phyloP scores from a whole-genome alignment of 2,888 invertebrate genomes.

The Clusia tigrina region DNA sequence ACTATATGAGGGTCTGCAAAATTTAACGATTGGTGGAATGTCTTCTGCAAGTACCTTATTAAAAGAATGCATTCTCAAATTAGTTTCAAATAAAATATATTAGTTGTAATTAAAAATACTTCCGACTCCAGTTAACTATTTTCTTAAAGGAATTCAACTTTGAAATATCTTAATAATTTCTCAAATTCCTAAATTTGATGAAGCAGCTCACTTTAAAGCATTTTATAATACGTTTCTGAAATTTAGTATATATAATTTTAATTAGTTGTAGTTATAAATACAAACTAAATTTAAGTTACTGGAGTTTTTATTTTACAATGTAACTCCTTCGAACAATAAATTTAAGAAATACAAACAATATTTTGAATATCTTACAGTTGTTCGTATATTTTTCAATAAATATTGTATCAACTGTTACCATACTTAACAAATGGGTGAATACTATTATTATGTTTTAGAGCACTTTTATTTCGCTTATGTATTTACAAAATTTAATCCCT shows the following conservation, averaged over 20 bases:
- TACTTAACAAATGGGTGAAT: too few species aligned
- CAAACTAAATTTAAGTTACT: not conserved
- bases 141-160: too few species aligned
- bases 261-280: not conserved
- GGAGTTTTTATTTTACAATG: not conserved
- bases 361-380: too few species aligned
- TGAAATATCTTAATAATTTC: too few species aligned
- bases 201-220: not conserved
- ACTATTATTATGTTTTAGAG: too few species aligned
- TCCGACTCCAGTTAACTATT: too few species aligned
- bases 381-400: too few species aligned
- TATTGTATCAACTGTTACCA: too few species aligned
- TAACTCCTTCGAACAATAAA: not conserved
- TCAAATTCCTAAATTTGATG: too few species aligned
- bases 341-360: too few species aligned
- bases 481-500: not conserved
- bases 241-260: conserved; percentile 14
- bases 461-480: too few species aligned
- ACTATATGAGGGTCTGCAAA: conserved; percentile 83
- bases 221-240: not conserved
- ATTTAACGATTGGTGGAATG: conserved; percentile 76
- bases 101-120: too few species aligned
- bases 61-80: not conserved
- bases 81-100: not conserved
- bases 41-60: conserved; percentile 80